Evolutionary conservation across 2,797 vertebrate species (phyloP), one percentile per base, ranked within the genome.

Genomic region (Platalea minor): DNA sequence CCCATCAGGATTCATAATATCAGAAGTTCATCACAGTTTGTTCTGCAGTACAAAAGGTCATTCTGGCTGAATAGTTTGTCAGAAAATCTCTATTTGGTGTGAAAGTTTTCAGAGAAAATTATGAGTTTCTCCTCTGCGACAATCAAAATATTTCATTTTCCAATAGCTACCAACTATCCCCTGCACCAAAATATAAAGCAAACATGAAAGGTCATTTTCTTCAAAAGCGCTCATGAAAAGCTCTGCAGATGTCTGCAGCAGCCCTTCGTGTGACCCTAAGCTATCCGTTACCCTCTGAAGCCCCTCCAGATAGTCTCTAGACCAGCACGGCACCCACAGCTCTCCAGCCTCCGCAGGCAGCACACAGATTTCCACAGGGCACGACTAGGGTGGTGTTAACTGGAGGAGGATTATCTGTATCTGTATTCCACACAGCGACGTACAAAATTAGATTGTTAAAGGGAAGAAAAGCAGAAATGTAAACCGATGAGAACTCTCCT

Each of bases 401-500:
- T 5, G 72, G 14, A 65, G 89, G 69, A 88, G 85, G 88, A 86
- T 75, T 72, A 53, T 80, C 79, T 18, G 11, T 39, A 24, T 70
- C 83, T 83, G 79, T 69, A 77, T 91, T 91, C 81, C 64, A 74
- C 63, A 28, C 43, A 29, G 81, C 0, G 0, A 85, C 4, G 9
- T 56, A 53, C 39, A 77, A 70, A 88, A 92, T 85, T 60, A 91
- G 81, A 48, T 45, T 46, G 78, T 76, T 92, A 87, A 83, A 83
- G 48, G 65, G 69, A 95, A 95, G 88, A 93, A 93, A 85, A 64
- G 57, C 87, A 96, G 92, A 87, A 92, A 83, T 74, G 83, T 6
- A 89, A 91, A 70, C 75, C n/a, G 72, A 75, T 83, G 92, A 96
- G 87, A 77, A 26, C 53, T 96, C 75, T 67, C 63, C 84, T 93